Percentiles rank a stretch among this genome's conserved stretches.
phyloP scores from a whole-genome alignment of 1,140 invertebrate species.

The Leptoteleia sp. region DNA sequence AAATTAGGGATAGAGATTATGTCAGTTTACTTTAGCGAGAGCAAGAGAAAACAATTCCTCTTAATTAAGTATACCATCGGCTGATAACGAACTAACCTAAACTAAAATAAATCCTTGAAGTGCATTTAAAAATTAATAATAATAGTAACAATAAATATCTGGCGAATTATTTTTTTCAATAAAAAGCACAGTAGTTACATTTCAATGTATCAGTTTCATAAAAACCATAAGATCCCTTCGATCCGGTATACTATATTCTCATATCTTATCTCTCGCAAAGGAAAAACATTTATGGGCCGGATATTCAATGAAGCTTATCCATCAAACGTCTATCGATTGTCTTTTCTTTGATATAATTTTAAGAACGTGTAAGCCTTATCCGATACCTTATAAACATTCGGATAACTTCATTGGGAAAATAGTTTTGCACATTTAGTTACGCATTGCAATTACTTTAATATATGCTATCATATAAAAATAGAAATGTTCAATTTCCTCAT shows the following conservation, averaged over 20 bases:
- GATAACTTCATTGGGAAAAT: too few species aligned
- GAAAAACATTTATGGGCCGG: conserved; percentile 69
- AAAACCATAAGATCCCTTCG: conserved; percentile 40
- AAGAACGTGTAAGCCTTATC: not conserved
- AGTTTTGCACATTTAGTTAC: too few species aligned
- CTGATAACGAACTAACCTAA: too few species aligned
- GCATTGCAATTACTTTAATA: too few species aligned
- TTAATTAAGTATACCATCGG: conserved; percentile 4
- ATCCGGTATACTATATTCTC: conserved; percentile 17
- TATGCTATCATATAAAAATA: too few species aligned
- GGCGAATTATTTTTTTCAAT: too few species aligned
- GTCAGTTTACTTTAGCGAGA: conserved; percentile 13
- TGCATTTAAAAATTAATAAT: too few species aligned
- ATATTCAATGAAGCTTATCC: conserved; percentile 74
- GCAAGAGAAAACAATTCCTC: conserved; percentile 12
- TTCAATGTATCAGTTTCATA: not conserved
- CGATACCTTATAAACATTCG: too few species aligned
- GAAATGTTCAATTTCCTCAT: too few species aligned
- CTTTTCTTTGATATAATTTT: conserved; percentile 17
- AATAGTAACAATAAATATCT: too few species aligned
- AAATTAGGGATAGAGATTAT: conserved; percentile 15
- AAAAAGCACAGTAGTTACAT: too few species aligned
- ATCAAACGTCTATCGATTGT: conserved; percentile 68
- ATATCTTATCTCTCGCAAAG: conserved; percentile 42
- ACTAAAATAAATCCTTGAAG: too few species aligned